phyloP scores from a whole-genome alignment of 2,797 vertebrate species.

The Rallus crepitans region DNA sequence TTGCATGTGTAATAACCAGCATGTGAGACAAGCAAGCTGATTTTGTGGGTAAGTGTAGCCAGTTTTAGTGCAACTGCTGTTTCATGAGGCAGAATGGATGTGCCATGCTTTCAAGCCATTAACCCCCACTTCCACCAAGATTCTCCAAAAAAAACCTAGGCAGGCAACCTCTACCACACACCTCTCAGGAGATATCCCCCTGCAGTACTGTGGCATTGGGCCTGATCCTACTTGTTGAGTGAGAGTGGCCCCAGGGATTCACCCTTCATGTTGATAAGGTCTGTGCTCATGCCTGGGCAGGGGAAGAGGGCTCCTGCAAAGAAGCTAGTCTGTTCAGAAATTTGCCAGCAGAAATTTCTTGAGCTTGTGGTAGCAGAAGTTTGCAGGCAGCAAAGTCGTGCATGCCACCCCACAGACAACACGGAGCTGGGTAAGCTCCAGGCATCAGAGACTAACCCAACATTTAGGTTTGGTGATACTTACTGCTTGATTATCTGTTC shows the following conservation, averaged over 20 bases:
- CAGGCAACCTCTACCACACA: not conserved
- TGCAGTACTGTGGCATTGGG: not conserved
- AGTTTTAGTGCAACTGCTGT: not conserved
- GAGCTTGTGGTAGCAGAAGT: not conserved
- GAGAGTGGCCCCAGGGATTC: not conserved
- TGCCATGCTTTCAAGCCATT: not conserved
- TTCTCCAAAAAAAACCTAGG: not conserved
- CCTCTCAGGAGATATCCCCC: not conserved
- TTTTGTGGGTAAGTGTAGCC: not conserved
- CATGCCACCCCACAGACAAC: not conserved
- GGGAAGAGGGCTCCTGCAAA: not conserved
- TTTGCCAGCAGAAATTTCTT: not conserved
- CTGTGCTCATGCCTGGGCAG: not conserved
- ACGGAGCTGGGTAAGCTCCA: not conserved
- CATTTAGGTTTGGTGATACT: not conserved
- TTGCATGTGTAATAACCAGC: too few relatives aligned
- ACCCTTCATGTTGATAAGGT: not conserved
- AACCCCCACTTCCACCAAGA: not conserved
- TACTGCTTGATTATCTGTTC: not conserved
- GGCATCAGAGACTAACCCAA: not conserved
- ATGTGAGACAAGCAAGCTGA: not conserved
- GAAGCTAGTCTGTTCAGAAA: not conserved
- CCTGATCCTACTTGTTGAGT: not conserved
- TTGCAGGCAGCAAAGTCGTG: not conserved
- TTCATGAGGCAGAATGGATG: not conserved